phyloP scores from a whole-genome alignment of 2,888 invertebrate species.

The Oscheius sp. region DNA sequence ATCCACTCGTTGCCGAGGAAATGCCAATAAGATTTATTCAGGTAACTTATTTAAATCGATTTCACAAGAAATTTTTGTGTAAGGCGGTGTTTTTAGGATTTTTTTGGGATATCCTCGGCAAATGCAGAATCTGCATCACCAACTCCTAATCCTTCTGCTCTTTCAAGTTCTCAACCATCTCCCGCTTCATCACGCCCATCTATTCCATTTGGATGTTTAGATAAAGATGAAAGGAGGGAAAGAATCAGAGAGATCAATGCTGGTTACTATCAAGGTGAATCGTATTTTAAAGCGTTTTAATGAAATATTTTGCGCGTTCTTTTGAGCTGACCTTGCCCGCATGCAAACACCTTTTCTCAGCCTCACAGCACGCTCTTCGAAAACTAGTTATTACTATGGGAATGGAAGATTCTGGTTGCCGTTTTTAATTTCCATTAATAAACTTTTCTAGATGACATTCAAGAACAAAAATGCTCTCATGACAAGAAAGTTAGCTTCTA shows the following conservation, averaged over 20 bases:
- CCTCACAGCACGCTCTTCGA: no score
- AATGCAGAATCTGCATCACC: no score
- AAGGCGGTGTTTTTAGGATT: conserved; percentile 20
- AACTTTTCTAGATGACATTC: conserved; percentile 13
- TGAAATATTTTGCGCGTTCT: no score
- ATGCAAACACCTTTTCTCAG: no score
- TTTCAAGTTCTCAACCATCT: conserved; percentile 7
- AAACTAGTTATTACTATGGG: no score
- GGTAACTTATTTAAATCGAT: no score
- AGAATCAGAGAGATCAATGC: no score
- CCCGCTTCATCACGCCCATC: conserved; percentile 9
- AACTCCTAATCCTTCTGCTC: conserved; percentile 25
- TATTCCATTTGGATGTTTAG: neutral
- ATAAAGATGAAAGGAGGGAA: no score
- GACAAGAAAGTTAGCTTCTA: conserved; percentile 50
- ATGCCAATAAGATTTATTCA: conserved; percentile 60
- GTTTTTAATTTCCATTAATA: neutral
- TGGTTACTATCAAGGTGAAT: no score
- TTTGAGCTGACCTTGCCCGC: no score
- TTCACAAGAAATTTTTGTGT: neutral
- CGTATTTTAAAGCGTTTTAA: no score
- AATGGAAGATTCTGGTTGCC: no score
- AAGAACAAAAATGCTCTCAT: conserved; percentile 57
- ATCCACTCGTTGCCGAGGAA: conserved; percentile 29
- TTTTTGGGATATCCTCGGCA: conserved; percentile 37